phyloP scores from a whole-genome alignment of 2,113 vertebrate species.

The Grallaria varia region DNA sequence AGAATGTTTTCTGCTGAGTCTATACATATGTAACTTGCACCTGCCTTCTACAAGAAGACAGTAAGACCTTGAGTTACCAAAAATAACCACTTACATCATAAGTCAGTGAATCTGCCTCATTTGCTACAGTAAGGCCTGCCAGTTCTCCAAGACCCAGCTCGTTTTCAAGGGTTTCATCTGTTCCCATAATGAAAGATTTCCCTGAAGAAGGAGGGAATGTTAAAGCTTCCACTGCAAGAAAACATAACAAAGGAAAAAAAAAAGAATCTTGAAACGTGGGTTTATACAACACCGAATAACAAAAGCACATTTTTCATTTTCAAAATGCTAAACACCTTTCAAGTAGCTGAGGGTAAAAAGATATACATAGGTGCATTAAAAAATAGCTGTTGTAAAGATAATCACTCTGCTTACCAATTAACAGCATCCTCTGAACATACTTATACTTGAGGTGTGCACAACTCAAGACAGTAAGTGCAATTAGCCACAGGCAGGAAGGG shows the following conservation, averaged over 20 bases:
- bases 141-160: slow-evolving; percentile 95
- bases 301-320: not conserved
- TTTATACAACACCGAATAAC: not conserved
- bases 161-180: slow-evolving; percentile 92
- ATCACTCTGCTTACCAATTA: not conserved
- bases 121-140: slow-evolving; percentile 96
- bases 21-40: not conserved
- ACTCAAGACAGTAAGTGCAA: not conserved
- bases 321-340: not conserved
- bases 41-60: not conserved
- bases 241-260: slow-evolving; percentile 11
- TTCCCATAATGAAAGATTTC: slow-evolving; percentile 94
- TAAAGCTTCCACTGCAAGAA: slow-evolving; percentile 87
- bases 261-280: not conserved
- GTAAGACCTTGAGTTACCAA: not conserved
- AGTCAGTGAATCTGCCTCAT: slow-evolving; percentile 91
- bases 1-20: not conserved
- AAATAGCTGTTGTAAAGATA: not conserved
- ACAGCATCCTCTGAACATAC: not conserved
- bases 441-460: not conserved
- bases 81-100: slow-evolving; percentile 87
- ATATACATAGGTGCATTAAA: not conserved
- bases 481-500: not conserved
- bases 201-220: slow-evolving; percentile 95
- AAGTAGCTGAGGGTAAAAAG: not conserved